These are phyloP conservation scores for Pardosa pseudoannulata DNA, from an alignment of 2,888 invertebrate genomes.

Conservation along the genomic window DNA sequence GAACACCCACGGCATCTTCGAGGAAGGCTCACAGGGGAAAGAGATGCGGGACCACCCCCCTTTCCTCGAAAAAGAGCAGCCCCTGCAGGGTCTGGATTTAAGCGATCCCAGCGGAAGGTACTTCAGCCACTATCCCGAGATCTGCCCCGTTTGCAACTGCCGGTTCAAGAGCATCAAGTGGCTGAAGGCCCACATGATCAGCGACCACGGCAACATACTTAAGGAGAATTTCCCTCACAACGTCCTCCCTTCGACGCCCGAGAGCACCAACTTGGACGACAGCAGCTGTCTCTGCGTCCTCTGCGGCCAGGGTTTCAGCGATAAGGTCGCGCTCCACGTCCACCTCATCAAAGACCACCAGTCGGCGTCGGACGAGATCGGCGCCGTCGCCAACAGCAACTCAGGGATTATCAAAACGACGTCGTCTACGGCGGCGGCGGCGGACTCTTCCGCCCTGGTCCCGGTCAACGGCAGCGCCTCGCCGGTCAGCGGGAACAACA, in stretches of 20 bases:
- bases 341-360: constrained; percentile 79
- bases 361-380: constrained; percentile 73
- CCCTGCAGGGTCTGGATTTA: constrained; percentile 73
- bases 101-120: constrained; percentile 74
- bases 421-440: constrained; percentile 59
- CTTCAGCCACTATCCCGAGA: constrained; percentile 79
- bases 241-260: constrained; percentile 47
- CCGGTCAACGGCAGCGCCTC: constrained; percentile 59
- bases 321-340: constrained; percentile 78
- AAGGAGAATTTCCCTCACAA: constrained; percentile 81
- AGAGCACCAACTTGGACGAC: constrained; percentile 40
- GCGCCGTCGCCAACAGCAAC: constrained; percentile 67
- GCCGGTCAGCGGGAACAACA: constrained; percentile 31
- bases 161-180: constrained; percentile 92
- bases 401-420: constrained; percentile 73
- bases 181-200: constrained; percentile 89
- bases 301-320: constrained; percentile 78
- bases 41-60: constrained; percentile 56
- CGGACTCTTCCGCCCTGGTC: constrained; percentile 34
- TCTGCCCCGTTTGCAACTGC: constrained; percentile 90
- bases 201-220: constrained; percentile 87
- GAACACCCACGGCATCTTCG: constrained; percentile 97
- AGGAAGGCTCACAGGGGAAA: constrained; percentile 80
- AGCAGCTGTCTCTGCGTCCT: constrained; percentile 75
- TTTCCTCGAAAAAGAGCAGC: constrained; percentile 60